Percentiles rank a stretch among this genome's conserved stretches.
Evolutionary conservation across 2,888 invertebrate genomes (phyloP).

Genomic region (Spisula solida): DNA sequence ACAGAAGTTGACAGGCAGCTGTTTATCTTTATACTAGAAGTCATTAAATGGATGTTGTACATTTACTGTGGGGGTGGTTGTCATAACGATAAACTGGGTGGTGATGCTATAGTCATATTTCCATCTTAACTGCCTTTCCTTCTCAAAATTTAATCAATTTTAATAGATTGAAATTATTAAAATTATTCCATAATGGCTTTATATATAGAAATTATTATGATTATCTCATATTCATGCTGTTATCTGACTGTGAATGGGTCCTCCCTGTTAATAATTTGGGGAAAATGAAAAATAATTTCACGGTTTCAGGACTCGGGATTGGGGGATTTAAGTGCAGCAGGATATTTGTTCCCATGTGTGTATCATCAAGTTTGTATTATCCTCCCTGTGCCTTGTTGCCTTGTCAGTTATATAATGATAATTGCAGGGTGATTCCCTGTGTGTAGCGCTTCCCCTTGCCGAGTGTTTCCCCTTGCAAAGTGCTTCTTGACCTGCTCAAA

Average conservation of each 20-base stretch:
- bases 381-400: not conserved
- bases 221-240: conserved; percentile 1
- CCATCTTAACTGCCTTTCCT: not conserved
- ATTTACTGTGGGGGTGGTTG: conserved; percentile 6
- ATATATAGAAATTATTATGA: not conserved
- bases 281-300: not conserved
- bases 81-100: not conserved
- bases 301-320: not conserved
- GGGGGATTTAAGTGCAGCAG: not conserved
- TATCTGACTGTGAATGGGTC: not conserved
- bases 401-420: conserved; percentile 5
- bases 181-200: not conserved
- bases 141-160: not conserved
- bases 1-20: conserved; percentile 12
- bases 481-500: too few relatives aligned
- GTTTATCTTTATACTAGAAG: conserved; percentile 6
- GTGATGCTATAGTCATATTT: not conserved
- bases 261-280: not conserved
- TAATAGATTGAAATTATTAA: not conserved
- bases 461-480: too few relatives aligned
- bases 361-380: not conserved
- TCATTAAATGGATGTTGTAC: not conserved
- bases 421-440: not conserved
- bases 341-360: not conserved
- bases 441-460: too few relatives aligned